These are phyloP conservation scores for Nipponia nippon DNA, from an alignment of 2,113 vertebrate genomes.

Conservation along the genomic window DNA sequence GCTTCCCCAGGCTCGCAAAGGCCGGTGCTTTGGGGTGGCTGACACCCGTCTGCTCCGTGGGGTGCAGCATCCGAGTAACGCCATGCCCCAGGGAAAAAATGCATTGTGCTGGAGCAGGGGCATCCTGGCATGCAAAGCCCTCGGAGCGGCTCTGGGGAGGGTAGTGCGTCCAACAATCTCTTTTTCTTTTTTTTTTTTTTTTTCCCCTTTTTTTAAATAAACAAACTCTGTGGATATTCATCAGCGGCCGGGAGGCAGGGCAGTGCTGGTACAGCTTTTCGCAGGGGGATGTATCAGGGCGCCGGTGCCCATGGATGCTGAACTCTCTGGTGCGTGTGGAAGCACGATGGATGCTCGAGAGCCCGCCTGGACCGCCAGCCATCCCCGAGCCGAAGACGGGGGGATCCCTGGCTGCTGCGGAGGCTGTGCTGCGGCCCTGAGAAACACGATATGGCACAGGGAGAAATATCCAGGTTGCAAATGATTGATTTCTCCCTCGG, in stretches of 20 bases:
- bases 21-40: background rate
- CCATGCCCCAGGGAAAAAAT: background rate
- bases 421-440: background rate
- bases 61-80: background rate
- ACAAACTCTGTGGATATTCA: background rate
- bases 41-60: rapidly evolving
- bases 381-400: rapidly evolving
- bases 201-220: background rate
- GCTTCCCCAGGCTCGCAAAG: background rate
- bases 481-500: background rate
- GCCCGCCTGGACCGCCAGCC: rapidly evolving
- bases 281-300: background rate
- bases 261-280: background rate
- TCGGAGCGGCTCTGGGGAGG: background rate
- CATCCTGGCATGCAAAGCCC: background rate
- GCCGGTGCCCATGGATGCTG: background rate
- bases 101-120: background rate
- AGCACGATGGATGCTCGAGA: background rate
- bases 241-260: rapidly evolving
- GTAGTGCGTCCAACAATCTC: rapidly evolving
- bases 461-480: background rate
- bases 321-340: background rate
- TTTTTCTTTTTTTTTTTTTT: no score
- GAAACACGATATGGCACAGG: background rate
- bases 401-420: background rate